Percentiles rank a stretch among this genome's conserved stretches.
These are phyloP conservation scores for Leucophenga maculata DNA, from an alignment of 2,888 invertebrate genomes.

Conservation along the genomic window DNA sequence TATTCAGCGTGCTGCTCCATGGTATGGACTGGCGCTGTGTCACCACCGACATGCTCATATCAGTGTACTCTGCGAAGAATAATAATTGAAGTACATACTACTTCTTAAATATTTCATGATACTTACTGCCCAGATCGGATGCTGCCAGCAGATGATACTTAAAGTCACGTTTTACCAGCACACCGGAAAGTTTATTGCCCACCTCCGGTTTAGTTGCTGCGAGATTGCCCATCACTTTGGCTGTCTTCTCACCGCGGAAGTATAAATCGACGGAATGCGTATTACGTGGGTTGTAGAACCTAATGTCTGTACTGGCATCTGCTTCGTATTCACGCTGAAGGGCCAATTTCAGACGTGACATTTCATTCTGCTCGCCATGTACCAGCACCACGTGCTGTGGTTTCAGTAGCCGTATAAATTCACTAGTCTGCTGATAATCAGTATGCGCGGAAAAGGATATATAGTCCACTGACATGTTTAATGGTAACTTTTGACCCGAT, in stretches of 20 bases:
- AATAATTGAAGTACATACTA: not conserved
- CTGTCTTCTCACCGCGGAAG: conserved; percentile 98
- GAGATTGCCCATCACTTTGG: conserved; percentile 96
- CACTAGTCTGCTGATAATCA: conserved; percentile 81
- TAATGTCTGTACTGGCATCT: conserved; percentile 84
- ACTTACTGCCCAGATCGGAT: conserved; percentile 85
- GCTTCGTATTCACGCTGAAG: conserved; percentile 83
- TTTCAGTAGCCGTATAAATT: conserved; percentile 93
- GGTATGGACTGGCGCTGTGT: conserved; percentile 93
- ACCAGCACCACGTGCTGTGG: conserved; percentile 96
- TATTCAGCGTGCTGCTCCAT: conserved; percentile 78
- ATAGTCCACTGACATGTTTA: conserved; percentile 98
- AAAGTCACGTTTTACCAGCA: conserved; percentile 97
- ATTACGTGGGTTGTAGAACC: conserved; percentile 96
- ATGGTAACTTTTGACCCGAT: conserved; percentile 94
- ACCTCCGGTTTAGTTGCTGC: conserved; percentile 88
- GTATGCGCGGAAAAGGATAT: conserved; percentile 99
- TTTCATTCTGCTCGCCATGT: conserved; percentile 99
- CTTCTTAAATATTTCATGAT: not conserved
- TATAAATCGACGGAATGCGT: conserved; percentile 93
- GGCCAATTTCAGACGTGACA: conserved; percentile 95
- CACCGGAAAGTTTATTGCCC: conserved; percentile 87
- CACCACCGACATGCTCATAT: conserved; percentile 93
- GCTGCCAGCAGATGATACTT: conserved; percentile 96
- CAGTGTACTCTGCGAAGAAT: conserved; percentile 83